Base-by-base conservation (phyloP, 1,140 invertebrate genomes). In the Drosophila saltans region DNA sequence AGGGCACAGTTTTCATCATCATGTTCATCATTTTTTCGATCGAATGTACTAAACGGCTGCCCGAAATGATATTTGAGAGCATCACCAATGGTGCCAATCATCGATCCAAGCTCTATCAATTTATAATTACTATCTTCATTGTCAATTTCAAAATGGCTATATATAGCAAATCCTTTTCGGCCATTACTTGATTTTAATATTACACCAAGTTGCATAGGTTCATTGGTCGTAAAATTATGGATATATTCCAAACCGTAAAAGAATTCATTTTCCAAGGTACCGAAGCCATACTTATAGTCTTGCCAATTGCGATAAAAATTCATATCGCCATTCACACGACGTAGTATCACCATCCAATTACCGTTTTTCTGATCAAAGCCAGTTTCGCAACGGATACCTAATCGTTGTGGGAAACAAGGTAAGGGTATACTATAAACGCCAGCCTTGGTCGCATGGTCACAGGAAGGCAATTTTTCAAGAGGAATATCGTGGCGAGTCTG, bases 331-430 rank as follows among this genome's bases (percentile, higher is more conserved):
- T 28, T 9, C 6, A 6, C 1, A 11, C 63, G 63, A 7, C 63
- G 26, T 40, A 56, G 63, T 3, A 65, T 65, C 6, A 66, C 33
- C 6, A 56, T 56, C 63, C 63, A 57, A 16, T 52, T 41, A 7
- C 41, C 58, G 0, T 26, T 28, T 21, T 2, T 1, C 1, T 1
- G 26, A 10, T 48, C 63, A 8, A 52, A 52, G 2, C n/a, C 16
- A 1, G 2, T 26, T 21, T 39, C 43, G 11, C 66, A 61, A 6
- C 56, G 41, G 10, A 30, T 2, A 56, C 58, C 26, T 28, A 0
- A 36, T 36, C 3, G 21, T 4, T 10, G 1, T 9, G 0, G 28
- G 2, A n/a, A 10, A 7, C 58, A 26, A 3, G 16, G 8, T 10
- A 56, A 33, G 9, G 10, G 11, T 24, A 56, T 56, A 21, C 39